A percentile compares a stretch with the other conserved stretches of the same genome.
These are phyloP conservation scores for Catharus bicknelli DNA, from an alignment of 2,113 vertebrate genomes.

Conservation along the genomic window DNA sequence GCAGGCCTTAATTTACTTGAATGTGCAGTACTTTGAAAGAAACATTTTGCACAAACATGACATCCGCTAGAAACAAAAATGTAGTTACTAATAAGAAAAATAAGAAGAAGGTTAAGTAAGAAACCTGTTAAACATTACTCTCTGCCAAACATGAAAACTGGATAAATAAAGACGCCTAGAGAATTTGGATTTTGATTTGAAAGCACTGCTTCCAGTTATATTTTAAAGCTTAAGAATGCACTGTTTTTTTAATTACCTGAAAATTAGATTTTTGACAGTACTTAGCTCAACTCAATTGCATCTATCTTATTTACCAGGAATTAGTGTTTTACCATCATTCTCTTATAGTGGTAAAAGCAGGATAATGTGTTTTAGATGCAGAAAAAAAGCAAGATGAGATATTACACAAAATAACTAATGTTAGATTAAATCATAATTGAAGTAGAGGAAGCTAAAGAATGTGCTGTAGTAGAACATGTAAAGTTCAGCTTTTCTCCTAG, in stretches of 20 bases:
- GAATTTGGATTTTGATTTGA: not conserved
- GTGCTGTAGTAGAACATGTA: not conserved
- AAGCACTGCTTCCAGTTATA: not conserved
- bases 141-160: not conserved
- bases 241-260: not conserved
- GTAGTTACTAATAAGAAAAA: not conserved
- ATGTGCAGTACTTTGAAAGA: accelerated
- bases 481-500: not conserved
- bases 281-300: not conserved
- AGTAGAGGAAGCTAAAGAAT: not conserved
- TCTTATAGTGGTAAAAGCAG: not conserved
- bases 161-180: not conserved
- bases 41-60: not conserved
- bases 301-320: not conserved
- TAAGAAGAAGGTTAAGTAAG: not conserved
- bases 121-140: not conserved
- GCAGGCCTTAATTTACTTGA: not conserved
- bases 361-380: not conserved
- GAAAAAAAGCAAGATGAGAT: not conserved
- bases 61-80: not conserved
- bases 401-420: not conserved
- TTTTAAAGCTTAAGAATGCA: not conserved
- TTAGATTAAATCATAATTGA: not conserved
- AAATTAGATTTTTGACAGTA: not conserved
- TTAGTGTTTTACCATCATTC: not conserved